phyloP scores from a whole-genome alignment of 2,888 invertebrate species.

The Cephus sareptanus region DNA sequence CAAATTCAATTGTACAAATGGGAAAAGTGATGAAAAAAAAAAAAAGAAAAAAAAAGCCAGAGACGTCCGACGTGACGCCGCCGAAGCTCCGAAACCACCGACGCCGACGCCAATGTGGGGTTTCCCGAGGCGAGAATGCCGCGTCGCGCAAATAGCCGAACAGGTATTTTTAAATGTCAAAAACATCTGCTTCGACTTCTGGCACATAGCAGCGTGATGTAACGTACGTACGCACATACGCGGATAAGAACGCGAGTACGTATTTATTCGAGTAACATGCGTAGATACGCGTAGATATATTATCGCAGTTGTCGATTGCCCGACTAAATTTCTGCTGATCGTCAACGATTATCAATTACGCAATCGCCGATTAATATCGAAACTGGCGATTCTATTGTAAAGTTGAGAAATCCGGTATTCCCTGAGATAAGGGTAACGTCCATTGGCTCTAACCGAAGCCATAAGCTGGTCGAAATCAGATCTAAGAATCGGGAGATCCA shows the following conservation, averaged over 20 bases:
- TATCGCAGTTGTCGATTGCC: not conserved
- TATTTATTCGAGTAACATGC: not conserved
- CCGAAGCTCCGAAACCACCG: slow-evolving; percentile 12
- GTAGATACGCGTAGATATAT: not conserved
- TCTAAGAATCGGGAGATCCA: not conserved
- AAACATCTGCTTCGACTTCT: slow-evolving; percentile 44
- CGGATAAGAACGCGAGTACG: not conserved
- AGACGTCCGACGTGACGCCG: not conserved
- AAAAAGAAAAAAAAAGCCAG: not conserved
- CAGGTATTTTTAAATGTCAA: slow-evolving; percentile 56
- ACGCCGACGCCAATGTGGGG: slow-evolving; percentile 36
- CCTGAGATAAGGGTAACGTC: not conserved
- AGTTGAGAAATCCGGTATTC: not conserved
- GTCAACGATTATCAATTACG: not conserved
- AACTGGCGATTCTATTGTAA: not conserved
- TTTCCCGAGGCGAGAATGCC: slow-evolving; percentile 47
- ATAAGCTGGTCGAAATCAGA: not conserved
- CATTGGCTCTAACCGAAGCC: not conserved
- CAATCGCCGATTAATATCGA: not conserved
- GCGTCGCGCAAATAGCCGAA: slow-evolving; percentile 48
- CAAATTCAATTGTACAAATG: not conserved
- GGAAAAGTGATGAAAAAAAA: not conserved
- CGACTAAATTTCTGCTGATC: not conserved
- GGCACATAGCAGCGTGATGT: slow-evolving; percentile 44
- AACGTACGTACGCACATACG: slow-evolving; percentile 27